Evolutionary conservation across 2,888 invertebrate species (phyloP), one percentile per base, ranked within the genome.

Genomic region (Cremastobaeus sp.): DNA sequence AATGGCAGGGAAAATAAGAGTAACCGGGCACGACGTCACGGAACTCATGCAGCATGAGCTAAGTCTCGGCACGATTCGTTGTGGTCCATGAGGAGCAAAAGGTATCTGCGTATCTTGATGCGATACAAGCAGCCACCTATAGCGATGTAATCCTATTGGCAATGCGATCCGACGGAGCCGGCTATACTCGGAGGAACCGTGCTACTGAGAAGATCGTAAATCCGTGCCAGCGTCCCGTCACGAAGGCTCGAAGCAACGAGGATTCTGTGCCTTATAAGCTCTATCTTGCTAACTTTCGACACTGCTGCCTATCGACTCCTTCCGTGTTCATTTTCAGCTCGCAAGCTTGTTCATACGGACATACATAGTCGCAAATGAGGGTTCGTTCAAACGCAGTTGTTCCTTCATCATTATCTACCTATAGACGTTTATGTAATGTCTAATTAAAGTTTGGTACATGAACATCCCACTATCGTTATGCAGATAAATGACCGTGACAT

Each of bases 101-200:
- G 79, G 76, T 79, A 81, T 84, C 82, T 81, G 79, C 81, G 81
- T 82, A 83, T 84, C 83, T 82, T 77, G 82, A 82, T 82, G 78
- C 82, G 82, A 83, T 82, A 80, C 82, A 80, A 83, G 79, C 81
- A 79, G 78, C 78, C 81, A 80, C 81, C 81, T 82, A 76, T 66
- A 76, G 83, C 84, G 83, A 85, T 83, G 83, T 84, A 84, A 85
- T 85, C 85, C 84, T 81, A 83, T 85, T 84, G 84, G 83, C 83
- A 84, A 85, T 85, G 83, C 82, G 84, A 84, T 85, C 81, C 83
- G 81, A 83, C 81, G 83, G 82, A 81, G 72, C 82, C 80, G 78
- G 77, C 78, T 81, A 69, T 81, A 82, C 81, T 80, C 80, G 78
- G 81, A 78, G 82, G 81, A 81, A 84, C 79, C 82, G 82, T 77